phyloP scores from a whole-genome alignment of 2,888 invertebrate species.

The Torymus aiolomorphi region DNA sequence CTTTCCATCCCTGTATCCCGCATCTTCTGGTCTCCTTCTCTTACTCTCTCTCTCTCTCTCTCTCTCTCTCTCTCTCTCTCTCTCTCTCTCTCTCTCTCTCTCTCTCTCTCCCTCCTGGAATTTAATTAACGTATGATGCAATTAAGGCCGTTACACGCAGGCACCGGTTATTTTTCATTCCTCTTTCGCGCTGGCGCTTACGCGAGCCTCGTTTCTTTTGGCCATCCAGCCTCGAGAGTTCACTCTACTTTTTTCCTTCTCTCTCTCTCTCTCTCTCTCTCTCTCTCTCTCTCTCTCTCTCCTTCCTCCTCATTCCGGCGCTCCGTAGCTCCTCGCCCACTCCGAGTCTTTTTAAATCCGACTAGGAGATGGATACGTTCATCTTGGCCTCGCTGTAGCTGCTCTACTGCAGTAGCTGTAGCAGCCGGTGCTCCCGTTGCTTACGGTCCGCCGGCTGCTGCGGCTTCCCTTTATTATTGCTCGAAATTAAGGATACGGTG shows the following conservation, averaged over 20 bases:
- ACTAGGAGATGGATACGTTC: conserved; percentile 52
- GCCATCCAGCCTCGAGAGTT: conserved; percentile 27
- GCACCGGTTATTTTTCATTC: conserved; percentile 48
- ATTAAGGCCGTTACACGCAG: conserved; percentile 44
- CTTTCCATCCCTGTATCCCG: not conserved
- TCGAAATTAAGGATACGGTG: not conserved
- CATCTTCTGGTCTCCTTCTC: not conserved
- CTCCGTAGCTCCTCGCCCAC: not conserved
- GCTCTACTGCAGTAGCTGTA: not conserved
- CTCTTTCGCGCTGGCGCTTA: not conserved
- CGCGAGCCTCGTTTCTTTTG: conserved; percentile 19
- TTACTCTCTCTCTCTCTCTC: not conserved
- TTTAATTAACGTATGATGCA: conserved; percentile 15
- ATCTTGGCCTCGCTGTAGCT: conserved; percentile 23
- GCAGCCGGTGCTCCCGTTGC: conserved; percentile 58
- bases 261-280: not conserved
- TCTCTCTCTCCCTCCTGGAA: not conserved
- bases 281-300: not conserved
- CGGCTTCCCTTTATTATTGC: conserved; percentile 7
- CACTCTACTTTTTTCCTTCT: not conserved
- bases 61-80: not conserved
- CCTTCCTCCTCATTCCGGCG: not conserved
- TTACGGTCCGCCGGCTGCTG: conserved; percentile 60
- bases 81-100: not conserved
- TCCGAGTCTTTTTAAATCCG: conserved; percentile 47